These are phyloP conservation scores for Phymorhynchus buccinoides DNA, from an alignment of 1,140 invertebrate species.

Conservation along the genomic window DNA sequence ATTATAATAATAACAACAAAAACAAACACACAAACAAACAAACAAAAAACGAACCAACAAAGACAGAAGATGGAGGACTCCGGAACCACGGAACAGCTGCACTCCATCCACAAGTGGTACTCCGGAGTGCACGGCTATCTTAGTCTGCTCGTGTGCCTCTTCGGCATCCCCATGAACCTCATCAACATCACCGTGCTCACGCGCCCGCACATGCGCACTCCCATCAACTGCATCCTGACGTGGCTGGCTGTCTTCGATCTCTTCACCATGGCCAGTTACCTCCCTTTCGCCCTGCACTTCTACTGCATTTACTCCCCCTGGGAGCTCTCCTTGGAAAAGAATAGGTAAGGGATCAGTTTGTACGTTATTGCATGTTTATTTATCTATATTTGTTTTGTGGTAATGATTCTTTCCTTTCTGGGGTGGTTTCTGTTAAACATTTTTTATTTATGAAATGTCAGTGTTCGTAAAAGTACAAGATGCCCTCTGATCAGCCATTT, in stretches of 20 bases:
- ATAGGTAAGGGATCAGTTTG: constrained; percentile 12
- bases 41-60: not conserved
- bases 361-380: not conserved
- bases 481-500: too few species aligned
- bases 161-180: constrained; percentile 91
- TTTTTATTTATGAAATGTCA: too few species aligned
- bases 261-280: constrained; percentile 89
- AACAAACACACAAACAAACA: not conserved
- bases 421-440: too few species aligned
- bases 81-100: constrained; percentile 36
- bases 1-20: too few species aligned
- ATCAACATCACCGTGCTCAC: constrained; percentile 92
- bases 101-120: constrained; percentile 66
- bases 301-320: constrained; percentile 55
- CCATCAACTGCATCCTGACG: constrained; percentile 89
- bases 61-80: not conserved
- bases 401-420: not conserved
- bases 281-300: constrained; percentile 84
- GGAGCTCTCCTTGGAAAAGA: constrained; percentile 11
- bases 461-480: too few species aligned
- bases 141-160: constrained; percentile 85
- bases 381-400: not conserved
- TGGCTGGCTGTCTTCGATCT: constrained; percentile 86
- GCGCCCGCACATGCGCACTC: constrained; percentile 85
- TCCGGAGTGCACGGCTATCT: constrained; percentile 80